Evolutionary conservation across 2,113 vertebrate genomes (phyloP), one percentile per base, ranked within the genome.

Genomic region (Phalacrocorax aristotelis): DNA sequence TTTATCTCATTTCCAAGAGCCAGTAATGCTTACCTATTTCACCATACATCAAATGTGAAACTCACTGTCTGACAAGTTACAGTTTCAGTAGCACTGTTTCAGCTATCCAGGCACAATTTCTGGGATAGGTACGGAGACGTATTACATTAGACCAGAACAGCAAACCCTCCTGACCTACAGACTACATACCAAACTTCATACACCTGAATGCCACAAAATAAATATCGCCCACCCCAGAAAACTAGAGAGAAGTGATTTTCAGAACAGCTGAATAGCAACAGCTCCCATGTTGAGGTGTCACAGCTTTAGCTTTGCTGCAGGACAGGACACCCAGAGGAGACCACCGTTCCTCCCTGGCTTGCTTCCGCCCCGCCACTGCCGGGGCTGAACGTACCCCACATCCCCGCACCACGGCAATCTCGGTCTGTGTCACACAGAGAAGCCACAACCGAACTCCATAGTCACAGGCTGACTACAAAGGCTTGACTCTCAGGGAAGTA

Each of bases 301-400:
- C 46, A 52, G 40, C 11, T 80, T 46, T 18, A 72, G 51, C 11
- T 82, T 46, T 85, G 61, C 65, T 60, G 54, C 27, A 34, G 21
- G 46, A 54, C 0, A 29, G 22, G 34, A 54, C 51, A 83, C 5
- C n/a, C 68, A 83, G 21, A 19, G 2, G 10, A 64, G 40, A 72
- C 12, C 5, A 52, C 15, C 34, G 34, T 9, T 36, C 13, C 42
- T n/a, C 68, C 36, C 69, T 17, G 38, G 7, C 30, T 58, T 44
- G 23, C 34, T 27, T 75, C 22, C 29, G 72, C 23, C 23, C 22
- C 52, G 13, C 49, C 4, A 2, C n/a, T 29, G 9, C 38, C 20
- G 52, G 48, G 34, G 23, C 25, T 60, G 16, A 74, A 58, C 1
- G 7, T 7, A 77, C 51, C 51, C 62, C 0, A 0, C 20, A 42